Evolutionary conservation across 2,113 vertebrate genomes (phyloP), one percentile per base, ranked within the genome.

Genomic region (Marcusenius ussheri): DNA sequence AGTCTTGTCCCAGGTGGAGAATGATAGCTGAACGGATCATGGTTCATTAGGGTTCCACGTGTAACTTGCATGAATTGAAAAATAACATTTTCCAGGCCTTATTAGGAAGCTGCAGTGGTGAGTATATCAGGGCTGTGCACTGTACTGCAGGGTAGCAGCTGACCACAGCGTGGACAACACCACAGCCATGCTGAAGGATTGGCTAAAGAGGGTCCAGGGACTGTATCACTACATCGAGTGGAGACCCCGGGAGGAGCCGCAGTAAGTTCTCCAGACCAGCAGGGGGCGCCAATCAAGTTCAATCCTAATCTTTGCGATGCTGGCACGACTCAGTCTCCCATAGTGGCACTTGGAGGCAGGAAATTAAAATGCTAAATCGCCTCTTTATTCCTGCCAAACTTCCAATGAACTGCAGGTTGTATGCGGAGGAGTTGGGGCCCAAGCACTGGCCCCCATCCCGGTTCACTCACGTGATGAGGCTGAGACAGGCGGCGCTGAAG

Each of bases 131-230:
- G 31, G 15, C 49, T 31, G 13, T 87, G 49, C n/a, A 50, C 42
- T 80, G 45, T 91, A 88, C 50, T 49, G 53, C 93, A 98, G 97
- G 97, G 97, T 92, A 15, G 97, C 97, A 66, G 96, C 97, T 0
- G 97, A 98, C 92, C 97, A 98, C 94, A 98, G 95, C 3, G 42
- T 95, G 89, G 97, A 98, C 93, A 97, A 98, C 87, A 97, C 97
- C 35, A 96, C 97, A 0, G 96, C 94, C 5, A 90, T 98, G 84
- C 96, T 98, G 88, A 95, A 95, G 89, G 97, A 98, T 91, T 98
- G 97, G 97, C 90, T 98, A 91, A 96, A 91, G 91, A 95, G 94
- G 0, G 96, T 97, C 1, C 96, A 97, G 92, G 92, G 92, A 83
- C 90, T 95, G 49, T 98, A 98, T 90, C 97, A 98, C 0, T 96